phyloP scores from a whole-genome alignment of 2,888 invertebrate species.

The Sinohyriopsis cumingii region DNA sequence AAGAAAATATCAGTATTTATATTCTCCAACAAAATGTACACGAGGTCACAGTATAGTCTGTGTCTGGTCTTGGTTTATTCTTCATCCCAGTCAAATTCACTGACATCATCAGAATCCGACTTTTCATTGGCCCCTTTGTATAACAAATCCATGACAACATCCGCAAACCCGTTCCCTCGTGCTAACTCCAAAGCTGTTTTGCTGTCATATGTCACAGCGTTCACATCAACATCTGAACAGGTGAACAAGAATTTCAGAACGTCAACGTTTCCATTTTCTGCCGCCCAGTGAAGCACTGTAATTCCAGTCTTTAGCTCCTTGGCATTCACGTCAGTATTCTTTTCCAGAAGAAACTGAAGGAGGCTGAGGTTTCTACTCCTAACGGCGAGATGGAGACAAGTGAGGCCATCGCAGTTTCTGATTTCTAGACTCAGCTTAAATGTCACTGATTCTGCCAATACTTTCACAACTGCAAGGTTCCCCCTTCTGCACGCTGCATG shows the following conservation, averaged over 20 bases:
- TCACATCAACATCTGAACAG: conserved; percentile 6
- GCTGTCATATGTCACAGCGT: conserved; percentile 5
- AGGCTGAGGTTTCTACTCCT: conserved; percentile 5
- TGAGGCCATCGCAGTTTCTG: conserved; percentile 26
- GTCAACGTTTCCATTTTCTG: conserved; percentile 10
- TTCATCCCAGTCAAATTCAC: too few species aligned
- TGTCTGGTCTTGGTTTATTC: too few species aligned
- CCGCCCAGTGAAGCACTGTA: conserved; percentile 11
- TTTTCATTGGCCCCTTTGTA: neutral
- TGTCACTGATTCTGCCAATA: neutral
- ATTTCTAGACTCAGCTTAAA: conserved; percentile 11
- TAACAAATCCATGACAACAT: neutral
- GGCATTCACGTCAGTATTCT: conserved; percentile 9
- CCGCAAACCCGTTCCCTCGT: conserved; percentile 4
- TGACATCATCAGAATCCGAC: too few species aligned
- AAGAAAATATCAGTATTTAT: too few species aligned
- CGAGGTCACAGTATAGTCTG: too few species aligned
- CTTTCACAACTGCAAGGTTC: neutral
- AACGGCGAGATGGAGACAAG: conserved; percentile 25
- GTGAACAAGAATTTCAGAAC: conserved; percentile 4
- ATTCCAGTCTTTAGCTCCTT: conserved; percentile 10
- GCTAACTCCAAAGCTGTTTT: conserved; percentile 4
- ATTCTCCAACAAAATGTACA: too few species aligned
- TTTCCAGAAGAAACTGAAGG: conserved; percentile 2
- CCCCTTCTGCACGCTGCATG: conserved; percentile 7